phyloP scores from a whole-genome alignment of 2,797 vertebrate genomes.

The Anguilla anguilla region DNA sequence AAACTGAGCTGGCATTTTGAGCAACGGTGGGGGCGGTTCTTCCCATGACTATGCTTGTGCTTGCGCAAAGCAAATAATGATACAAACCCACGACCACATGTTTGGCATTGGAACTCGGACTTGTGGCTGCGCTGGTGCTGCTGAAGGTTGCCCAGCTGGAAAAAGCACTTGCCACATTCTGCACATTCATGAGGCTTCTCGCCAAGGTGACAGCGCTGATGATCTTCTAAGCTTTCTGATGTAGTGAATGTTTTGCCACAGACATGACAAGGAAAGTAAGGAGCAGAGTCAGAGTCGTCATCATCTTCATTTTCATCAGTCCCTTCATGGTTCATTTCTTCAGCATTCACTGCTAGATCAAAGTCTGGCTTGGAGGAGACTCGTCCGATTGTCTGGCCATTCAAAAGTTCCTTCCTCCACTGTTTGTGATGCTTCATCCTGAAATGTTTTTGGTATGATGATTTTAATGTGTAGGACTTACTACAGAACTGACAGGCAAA shows the following conservation, averaged over 20 bases:
- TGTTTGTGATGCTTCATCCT: slow-evolving; percentile 58
- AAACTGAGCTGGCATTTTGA: slow-evolving; percentile 74
- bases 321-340: slow-evolving; percentile 44
- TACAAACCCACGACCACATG: slow-evolving; percentile 75
- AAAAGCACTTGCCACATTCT: slow-evolving; percentile 79
- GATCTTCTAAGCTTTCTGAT: slow-evolving; percentile 78
- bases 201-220: slow-evolving; percentile 78
- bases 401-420: slow-evolving; percentile 19
- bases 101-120: slow-evolving; percentile 78
- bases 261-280: slow-evolving; percentile 81
- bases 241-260: slow-evolving; percentile 80
- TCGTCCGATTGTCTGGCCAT: slow-evolving; percentile 35
- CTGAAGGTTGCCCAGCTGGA: slow-evolving; percentile 73
- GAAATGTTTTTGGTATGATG: slow-evolving; percentile 68
- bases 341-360: slow-evolving; percentile 44
- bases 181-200: slow-evolving; percentile 79
- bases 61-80: slow-evolving; percentile 75
- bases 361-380: slow-evolving; percentile 44
- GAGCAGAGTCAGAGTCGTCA: slow-evolving; percentile 75
- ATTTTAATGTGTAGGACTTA: slow-evolving; percentile 63
- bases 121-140: slow-evolving; percentile 79
- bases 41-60: slow-evolving; percentile 74
- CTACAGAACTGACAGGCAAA: slow-evolving; percentile 68
- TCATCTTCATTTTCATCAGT: slow-evolving; percentile 50
- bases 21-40: slow-evolving; percentile 71